Conservation (phyloP, 1,140 invertebrate species). For the Hydropsyche tenuis region DNA sequence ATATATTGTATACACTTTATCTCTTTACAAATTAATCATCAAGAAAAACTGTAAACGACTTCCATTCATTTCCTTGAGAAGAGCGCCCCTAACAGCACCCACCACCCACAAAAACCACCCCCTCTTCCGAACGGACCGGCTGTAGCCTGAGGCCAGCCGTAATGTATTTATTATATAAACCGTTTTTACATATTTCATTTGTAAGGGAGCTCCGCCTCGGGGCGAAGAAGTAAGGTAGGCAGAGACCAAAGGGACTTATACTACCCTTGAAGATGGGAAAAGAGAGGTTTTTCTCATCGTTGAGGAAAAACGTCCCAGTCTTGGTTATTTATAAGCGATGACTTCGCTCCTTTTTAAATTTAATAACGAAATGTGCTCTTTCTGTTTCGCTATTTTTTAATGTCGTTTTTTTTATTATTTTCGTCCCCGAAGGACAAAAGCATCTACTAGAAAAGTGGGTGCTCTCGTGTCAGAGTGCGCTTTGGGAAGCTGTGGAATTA, state of each 20-base stretch:
- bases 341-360: slow-evolving; percentile 31
- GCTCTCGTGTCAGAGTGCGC: background rate
- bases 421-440: slow-evolving; percentile 4
- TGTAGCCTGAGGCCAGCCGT: background rate
- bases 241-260: background rate
- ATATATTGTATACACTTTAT: slow-evolving; percentile 16
- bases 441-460: background rate
- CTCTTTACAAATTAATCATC: slow-evolving; percentile 22
- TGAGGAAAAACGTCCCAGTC: slow-evolving; percentile 5
- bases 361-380: slow-evolving; percentile 16
- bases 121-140: background rate
- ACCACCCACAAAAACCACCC: too few relatives aligned
- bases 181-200: slow-evolving; percentile 29
- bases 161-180: slow-evolving; percentile 29
- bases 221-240: background rate
- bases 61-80: slow-evolving; percentile 15
- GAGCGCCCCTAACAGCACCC: too few relatives aligned
- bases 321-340: slow-evolving; percentile 32
- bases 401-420: slow-evolving; percentile 1
- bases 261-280: background rate
- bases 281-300: slow-evolving; percentile 6
- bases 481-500: slow-evolving; percentile 22
- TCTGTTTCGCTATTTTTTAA: slow-evolving; percentile 21
- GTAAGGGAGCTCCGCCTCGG: slow-evolving; percentile 10
- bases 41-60: slow-evolving; percentile 26